phyloP scores from a whole-genome alignment of 2,113 vertebrate species.

The Trogon surrucura region DNA sequence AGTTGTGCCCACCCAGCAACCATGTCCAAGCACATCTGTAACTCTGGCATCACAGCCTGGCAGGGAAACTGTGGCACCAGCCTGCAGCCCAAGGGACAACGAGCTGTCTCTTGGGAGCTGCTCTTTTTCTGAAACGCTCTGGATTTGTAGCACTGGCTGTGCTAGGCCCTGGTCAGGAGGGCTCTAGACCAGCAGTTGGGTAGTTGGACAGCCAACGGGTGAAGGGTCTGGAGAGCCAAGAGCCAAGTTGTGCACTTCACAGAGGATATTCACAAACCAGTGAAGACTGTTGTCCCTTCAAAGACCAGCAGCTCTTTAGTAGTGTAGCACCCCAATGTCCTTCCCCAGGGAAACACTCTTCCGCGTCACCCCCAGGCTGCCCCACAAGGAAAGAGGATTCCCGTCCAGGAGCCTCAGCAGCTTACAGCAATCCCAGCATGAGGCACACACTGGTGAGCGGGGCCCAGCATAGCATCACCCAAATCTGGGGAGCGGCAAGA shows the following conservation, averaged over 20 bases:
- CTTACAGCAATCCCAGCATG: neutral
- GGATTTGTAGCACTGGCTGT: neutral
- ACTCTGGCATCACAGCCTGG: neutral
- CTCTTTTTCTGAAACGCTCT: neutral
- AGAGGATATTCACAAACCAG: neutral
- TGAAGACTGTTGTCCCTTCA: neutral
- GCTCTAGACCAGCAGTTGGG: neutral
- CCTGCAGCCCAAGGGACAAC: fast-evolving
- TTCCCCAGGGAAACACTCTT: neutral
- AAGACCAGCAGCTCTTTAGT: neutral
- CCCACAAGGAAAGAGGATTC: neutral
- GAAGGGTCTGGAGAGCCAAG: neutral
- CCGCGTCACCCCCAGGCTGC: neutral
- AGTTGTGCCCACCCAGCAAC: neutral
- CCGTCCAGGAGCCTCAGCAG: neutral
- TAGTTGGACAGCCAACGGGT: neutral
- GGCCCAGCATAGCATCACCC: neutral
- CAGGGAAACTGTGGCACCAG: neutral
- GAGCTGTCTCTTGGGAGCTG: neutral
- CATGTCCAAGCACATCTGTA: neutral
- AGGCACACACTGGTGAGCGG: neutral
- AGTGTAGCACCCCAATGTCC: neutral
- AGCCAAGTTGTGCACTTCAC: neutral
- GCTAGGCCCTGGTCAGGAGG: neutral
- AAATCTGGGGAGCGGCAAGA: neutral